These are phyloP conservation scores for Clarias magur DNA, from an alignment of 2,113 vertebrate genomes.

Conservation along the genomic window DNA sequence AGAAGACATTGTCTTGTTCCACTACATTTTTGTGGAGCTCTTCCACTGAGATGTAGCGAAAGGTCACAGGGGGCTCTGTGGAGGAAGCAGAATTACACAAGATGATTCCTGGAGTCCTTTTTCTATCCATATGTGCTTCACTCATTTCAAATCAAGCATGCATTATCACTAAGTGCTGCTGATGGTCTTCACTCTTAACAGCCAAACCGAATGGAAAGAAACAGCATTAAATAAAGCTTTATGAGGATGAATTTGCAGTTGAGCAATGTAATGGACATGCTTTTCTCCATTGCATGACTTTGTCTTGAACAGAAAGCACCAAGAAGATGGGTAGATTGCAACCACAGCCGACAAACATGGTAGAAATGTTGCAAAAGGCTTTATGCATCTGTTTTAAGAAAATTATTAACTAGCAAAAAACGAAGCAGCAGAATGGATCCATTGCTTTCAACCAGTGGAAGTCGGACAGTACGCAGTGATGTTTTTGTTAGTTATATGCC, in stretches of 20 bases:
- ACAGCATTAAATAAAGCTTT: conserved; percentile 57
- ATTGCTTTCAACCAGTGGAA: conserved; percentile 48
- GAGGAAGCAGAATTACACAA: conserved; percentile 31
- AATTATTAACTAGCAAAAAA: conserved; percentile 49
- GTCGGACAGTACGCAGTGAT: conserved; percentile 41
- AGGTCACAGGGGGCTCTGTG: conserved; percentile 73
- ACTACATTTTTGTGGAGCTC: conserved; percentile 74
- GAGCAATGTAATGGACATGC: conserved; percentile 55
- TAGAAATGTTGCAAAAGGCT: conserved; percentile 49
- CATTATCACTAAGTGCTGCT: conserved; percentile 56
- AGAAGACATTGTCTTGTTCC: conserved; percentile 68
- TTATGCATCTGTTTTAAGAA: conserved; percentile 58
- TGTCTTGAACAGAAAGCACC: conserved; percentile 47
- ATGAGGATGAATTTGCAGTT: conserved; percentile 50
- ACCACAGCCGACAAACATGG: conserved; percentile 40
- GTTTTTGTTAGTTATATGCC: conserved; percentile 60
- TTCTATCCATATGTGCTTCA: conserved; percentile 19
- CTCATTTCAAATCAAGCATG: conserved; percentile 62
- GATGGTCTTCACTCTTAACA: conserved; percentile 60
- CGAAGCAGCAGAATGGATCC: conserved; percentile 54
- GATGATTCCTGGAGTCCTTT: conserved; percentile 19
- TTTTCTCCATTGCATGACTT: conserved; percentile 34
- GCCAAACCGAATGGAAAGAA: conserved; percentile 45
- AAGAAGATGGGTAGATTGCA: conserved; percentile 51
- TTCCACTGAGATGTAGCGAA: conserved; percentile 68